Conservation (phyloP, 2,888 invertebrate genomes). For the Calephelis perditalis region DNA sequence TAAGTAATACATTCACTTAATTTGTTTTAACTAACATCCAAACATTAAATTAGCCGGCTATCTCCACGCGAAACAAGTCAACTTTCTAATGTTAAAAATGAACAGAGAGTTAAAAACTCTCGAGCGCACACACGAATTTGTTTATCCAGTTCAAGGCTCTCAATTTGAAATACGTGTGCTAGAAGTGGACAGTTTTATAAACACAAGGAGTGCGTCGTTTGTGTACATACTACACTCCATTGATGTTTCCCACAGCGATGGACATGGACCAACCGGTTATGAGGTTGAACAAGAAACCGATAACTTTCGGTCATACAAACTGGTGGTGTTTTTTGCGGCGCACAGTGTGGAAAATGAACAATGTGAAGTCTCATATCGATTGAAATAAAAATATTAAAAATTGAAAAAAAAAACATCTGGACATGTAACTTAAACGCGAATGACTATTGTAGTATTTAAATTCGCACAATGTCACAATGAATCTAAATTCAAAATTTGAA, state of each 20-base stretch:
- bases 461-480: no score
- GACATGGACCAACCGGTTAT: conserved; percentile 45
- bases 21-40: conserved; percentile 6
- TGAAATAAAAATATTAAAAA: no score
- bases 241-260: conserved; percentile 63
- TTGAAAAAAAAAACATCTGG: no score
- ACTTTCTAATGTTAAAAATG: conserved; percentile 38
- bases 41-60: conserved; percentile 23
- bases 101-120: conserved; percentile 35
- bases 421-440: no score
- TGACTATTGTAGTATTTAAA: no score
- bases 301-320: conserved; percentile 33
- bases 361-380: not conserved
- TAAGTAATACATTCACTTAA: conserved; percentile 5
- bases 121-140: conserved; percentile 37
- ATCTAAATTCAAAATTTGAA: no score
- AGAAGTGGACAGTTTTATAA: conserved; percentile 75
- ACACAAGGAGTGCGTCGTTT: conserved; percentile 59
- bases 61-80: conserved; percentile 41
- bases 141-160: conserved; percentile 57
- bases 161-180: conserved; percentile 49
- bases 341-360: no score
- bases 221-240: conserved; percentile 64
- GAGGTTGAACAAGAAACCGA: conserved; percentile 51
- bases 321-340: conserved; percentile 15